These are phyloP conservation scores for Actias luna DNA, from an alignment of 2,888 invertebrate species.

Conservation along the genomic window DNA sequence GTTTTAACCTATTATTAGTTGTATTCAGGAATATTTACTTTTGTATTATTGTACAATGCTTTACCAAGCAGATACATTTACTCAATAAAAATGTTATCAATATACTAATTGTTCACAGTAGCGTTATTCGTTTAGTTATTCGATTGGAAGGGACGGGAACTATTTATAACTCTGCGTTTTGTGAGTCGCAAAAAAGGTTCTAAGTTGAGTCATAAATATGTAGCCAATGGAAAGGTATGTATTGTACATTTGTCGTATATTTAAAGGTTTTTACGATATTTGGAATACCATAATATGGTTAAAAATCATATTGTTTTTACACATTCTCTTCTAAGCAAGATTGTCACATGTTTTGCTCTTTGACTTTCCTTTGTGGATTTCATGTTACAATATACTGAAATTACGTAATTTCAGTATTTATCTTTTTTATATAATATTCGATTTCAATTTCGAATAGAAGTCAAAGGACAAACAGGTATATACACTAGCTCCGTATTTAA, in stretches of 20 bases:
- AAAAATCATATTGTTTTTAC: too few species aligned
- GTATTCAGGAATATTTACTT: background rate
- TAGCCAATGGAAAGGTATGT: background rate
- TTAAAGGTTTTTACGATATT: background rate
- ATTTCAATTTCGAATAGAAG: too few species aligned
- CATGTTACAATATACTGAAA: too few species aligned
- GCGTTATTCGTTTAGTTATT: constrained; percentile 9
- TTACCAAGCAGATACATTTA: background rate
- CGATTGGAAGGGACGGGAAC: constrained; percentile 5
- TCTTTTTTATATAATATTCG: too few species aligned
- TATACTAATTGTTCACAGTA: background rate
- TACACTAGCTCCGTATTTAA: too few species aligned
- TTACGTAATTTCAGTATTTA: too few species aligned
- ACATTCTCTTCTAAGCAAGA: too few species aligned
- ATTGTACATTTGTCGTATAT: background rate
- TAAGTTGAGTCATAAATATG: background rate
- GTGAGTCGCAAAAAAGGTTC: background rate
- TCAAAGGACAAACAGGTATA: too few species aligned
- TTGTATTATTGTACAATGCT: background rate
- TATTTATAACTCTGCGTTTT: constrained; percentile 3
- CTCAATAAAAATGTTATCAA: background rate
- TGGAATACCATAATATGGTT: background rate
- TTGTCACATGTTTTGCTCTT: too few species aligned
- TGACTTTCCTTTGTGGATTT: too few species aligned
- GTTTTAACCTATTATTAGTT: background rate